These are phyloP conservation scores for Xenotilapia longispinis DNA, from an alignment of 2,113 vertebrate species.

Conservation along the genomic window DNA sequence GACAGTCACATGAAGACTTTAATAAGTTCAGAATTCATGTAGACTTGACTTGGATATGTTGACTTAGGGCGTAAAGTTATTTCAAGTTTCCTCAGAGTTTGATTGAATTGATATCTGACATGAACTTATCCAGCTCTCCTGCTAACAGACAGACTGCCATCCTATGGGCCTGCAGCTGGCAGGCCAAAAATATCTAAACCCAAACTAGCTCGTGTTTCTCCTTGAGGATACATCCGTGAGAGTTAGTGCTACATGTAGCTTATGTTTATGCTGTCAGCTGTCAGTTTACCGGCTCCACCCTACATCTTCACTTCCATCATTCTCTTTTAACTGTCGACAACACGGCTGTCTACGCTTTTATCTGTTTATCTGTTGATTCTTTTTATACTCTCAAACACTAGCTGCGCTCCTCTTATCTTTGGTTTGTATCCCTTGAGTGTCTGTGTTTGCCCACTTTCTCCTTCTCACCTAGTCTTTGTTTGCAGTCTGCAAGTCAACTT, in stretches of 20 bases:
- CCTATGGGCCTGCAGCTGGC: not conserved
- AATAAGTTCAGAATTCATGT: not conserved
- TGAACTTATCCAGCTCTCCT: not conserved
- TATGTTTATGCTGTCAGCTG: conserved; percentile 15
- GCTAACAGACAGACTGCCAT: not conserved
- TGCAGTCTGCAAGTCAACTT: not conserved
- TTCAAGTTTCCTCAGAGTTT: not conserved
- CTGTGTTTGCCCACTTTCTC: conserved; percentile 7
- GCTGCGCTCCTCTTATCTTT: conserved; percentile 22
- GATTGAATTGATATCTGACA: not conserved
- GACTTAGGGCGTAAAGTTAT: not conserved
- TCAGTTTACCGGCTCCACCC: conserved; percentile 12
- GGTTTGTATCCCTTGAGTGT: conserved; percentile 15
- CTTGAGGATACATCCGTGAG: not conserved
- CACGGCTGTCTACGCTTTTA: conserved; percentile 23
- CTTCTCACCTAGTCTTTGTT: conserved; percentile 8
- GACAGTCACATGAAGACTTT: not conserved
- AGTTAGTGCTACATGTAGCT: not conserved
- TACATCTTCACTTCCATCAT: conserved; percentile 19
- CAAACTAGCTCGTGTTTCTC: not conserved
- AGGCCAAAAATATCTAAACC: not conserved
- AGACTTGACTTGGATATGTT: not conserved
- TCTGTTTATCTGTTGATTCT: conserved; percentile 35
- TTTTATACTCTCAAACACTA: conserved; percentile 15
- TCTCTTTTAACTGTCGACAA: conserved; percentile 18